A percentile compares a stretch with the other conserved stretches of the same genome.
Evolutionary conservation across 1,140 invertebrate species (phyloP).

Genomic region (Drosophila novamexicana): DNA sequence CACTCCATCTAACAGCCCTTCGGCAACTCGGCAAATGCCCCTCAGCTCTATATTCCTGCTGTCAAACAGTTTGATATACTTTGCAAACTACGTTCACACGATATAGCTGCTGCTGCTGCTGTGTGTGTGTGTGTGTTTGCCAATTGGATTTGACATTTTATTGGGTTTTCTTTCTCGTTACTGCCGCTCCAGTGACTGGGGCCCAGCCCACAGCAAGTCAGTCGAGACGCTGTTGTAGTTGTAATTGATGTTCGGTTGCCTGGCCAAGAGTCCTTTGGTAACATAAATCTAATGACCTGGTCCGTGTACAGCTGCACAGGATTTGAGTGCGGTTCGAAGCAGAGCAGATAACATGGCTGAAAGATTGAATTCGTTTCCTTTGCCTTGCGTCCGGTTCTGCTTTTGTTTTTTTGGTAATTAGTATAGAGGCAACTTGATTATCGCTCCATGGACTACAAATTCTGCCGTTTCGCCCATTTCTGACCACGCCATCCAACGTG

Average conservation of each 20-base stretch:
- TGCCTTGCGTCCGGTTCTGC: neutral
- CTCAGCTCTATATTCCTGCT: conserved; percentile 19
- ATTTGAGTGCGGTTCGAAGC: neutral
- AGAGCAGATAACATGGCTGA: conserved; percentile 24
- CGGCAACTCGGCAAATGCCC: neutral
- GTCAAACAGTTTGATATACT: conserved; percentile 77
- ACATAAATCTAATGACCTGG: conserved; percentile 71
- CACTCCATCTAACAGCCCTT: neutral
- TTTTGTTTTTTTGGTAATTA: conserved; percentile 74
- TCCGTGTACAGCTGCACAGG: conserved; percentile 19
- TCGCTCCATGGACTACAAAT: conserved; percentile 38
- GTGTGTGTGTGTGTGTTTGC: conserved; percentile 57
- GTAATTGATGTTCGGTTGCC: conserved; percentile 70
- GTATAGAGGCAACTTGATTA: conserved; percentile 73
- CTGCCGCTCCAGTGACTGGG: conserved; percentile 66
- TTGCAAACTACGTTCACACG: conserved; percentile 57
- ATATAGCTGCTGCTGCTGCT: conserved; percentile 23
- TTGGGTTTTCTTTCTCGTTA: conserved; percentile 80
- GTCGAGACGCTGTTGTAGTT: conserved; percentile 48
- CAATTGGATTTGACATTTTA: conserved; percentile 83
- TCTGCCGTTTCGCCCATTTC: neutral
- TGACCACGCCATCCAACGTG: conserved; percentile 7
- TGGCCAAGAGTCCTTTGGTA: conserved; percentile 54
- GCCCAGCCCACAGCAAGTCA: neutral
- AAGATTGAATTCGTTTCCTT: conserved; percentile 58